These are phyloP conservation scores for Scrobipalpa atriplicella DNA, from an alignment of 2,888 invertebrate genomes.

Conservation along the genomic window DNA sequence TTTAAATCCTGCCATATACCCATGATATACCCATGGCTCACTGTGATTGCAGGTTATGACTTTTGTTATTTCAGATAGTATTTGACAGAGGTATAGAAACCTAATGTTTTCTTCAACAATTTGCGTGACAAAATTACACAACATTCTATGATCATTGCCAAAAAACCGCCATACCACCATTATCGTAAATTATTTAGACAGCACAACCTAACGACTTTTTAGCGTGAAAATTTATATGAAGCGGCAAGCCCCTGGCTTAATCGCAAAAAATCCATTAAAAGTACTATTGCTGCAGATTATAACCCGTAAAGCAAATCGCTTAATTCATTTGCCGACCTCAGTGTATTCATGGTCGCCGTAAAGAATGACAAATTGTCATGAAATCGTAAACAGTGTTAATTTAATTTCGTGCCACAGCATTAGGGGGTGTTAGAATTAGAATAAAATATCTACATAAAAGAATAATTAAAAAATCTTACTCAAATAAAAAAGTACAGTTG, in stretches of 20 bases:
- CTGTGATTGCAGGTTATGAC: too few species aligned
- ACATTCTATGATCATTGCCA: not conserved
- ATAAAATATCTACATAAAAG: too few species aligned
- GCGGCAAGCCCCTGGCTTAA: not conserved
- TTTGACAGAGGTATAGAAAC: too few species aligned
- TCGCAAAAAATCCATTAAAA: constrained; percentile 18
- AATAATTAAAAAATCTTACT: too few species aligned
- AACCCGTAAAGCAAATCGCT: constrained; percentile 13
- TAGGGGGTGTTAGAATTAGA: too few species aligned
- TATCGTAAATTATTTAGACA: constrained; percentile 1
- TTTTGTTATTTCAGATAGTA: too few species aligned
- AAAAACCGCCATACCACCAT: not conserved
- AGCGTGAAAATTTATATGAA: constrained; percentile 6
- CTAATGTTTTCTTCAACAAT: not conserved
- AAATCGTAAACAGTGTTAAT: not conserved
- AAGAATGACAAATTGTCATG: not conserved
- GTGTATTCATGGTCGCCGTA: not conserved
- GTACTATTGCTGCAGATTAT: constrained; percentile 10
- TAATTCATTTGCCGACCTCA: constrained; percentile 11
- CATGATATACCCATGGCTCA: too few species aligned
- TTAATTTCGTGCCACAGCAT: too few species aligned
- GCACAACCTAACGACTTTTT: constrained; percentile 11
- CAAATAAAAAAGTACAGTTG: too few species aligned
- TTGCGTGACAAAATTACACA: not conserved
- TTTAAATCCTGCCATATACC: too few species aligned